Base-by-base conservation (phyloP, 92 coral and sea anemone species). In the Porites lobata region DNA sequence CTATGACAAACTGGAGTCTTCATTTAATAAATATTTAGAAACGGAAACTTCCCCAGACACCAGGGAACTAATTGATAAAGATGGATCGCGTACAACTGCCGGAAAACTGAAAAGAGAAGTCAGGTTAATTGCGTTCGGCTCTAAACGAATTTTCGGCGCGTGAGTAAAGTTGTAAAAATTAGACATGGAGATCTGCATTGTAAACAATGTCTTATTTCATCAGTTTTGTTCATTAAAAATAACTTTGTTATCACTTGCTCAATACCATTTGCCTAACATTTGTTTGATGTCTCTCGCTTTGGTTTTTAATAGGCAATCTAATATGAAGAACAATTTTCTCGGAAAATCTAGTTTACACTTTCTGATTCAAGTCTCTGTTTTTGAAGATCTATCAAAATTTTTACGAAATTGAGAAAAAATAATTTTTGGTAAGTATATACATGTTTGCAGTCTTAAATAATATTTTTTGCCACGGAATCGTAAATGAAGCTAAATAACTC, bases 31-130 rank as follows among this genome's bases (percentile, higher is more conserved):
- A 93, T 90, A 92, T 94, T 92, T 79, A 83, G 93, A 91, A 93
- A 82, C 90, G 98, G 93, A 92, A 92, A 88, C 93, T 92, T 87
- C 93, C 82, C 69, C 72, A 76, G 95, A 90, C 98, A 90, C 88
- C 93, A 80, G 95, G 98, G 87, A 87, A 91, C 94, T 96, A 87
- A 90, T 92, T 94, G 98, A 94, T 82, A 85, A 79, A 89, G 95
- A 90, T 86, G 89, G 81, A 21, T 90, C 82, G 84, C 75, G 83
- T 75, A 75, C 82, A 81, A 85, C 87, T 77, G 90, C 97, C 93
- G 95, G 93, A 94, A 94, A 81, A 50, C 21, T 62, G 52, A 56
- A 74, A 18, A 72, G 47, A 38, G 47, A 84, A 81, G 75, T 61
- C 65, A 61, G 80, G 63, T 63, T 83, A 83, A 83, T 83, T 83